Evolutionary conservation across 1,140 invertebrate genomes (phyloP).

Genomic region (Bombus impatiens): DNA sequence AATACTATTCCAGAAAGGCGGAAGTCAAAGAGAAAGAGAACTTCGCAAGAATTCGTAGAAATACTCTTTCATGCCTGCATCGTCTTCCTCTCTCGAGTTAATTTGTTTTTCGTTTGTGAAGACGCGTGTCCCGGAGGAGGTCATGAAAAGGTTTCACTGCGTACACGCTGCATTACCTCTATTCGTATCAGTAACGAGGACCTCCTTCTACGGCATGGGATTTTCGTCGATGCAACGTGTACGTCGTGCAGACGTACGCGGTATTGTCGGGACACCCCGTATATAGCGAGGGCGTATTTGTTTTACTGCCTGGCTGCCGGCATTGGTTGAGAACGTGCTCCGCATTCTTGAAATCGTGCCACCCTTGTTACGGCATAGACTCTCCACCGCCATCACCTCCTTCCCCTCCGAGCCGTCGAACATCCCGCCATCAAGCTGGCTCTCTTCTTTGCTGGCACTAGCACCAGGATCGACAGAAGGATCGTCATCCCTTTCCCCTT

Average conservation of each 20-base stretch:
- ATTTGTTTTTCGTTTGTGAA: constrained; percentile 51
- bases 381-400: constrained; percentile 52
- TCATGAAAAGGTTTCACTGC: constrained; percentile 70
- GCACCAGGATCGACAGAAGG: constrained; percentile 51
- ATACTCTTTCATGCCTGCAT: neutral
- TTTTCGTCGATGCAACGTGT: constrained; percentile 7
- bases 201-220: constrained; percentile 50
- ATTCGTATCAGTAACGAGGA: constrained; percentile 74
- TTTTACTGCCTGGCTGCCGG: constrained; percentile 81
- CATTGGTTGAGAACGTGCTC: constrained; percentile 82
- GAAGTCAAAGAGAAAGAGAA: too few species aligned
- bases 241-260: constrained; percentile 34
- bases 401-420: neutral
- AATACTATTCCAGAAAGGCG: too few species aligned
- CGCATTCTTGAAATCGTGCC: constrained; percentile 80
- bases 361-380: constrained; percentile 77
- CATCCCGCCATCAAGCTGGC: constrained; percentile 51
- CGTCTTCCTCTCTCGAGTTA: constrained; percentile 35
- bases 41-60: neutral
- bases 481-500: constrained; percentile 53
- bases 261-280: constrained; percentile 77
- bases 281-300: constrained; percentile 80
- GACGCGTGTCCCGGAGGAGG: constrained; percentile 51
- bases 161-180: constrained; percentile 69
- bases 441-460: constrained; percentile 55